Evolutionary conservation across 2,888 invertebrate genomes (phyloP).

Genomic region (Cotesia congregata): DNA sequence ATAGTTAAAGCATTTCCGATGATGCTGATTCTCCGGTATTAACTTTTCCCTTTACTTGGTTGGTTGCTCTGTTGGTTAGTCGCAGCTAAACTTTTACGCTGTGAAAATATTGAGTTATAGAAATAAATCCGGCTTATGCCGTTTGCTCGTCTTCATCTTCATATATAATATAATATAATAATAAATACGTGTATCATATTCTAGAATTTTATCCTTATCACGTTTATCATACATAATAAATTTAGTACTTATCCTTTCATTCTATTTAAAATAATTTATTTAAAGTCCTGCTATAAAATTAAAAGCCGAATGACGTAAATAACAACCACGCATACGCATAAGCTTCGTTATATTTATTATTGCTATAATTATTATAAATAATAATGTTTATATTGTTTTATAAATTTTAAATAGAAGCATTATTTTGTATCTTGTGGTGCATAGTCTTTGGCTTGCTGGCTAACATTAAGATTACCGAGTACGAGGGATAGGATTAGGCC

Average conservation of each 20-base stretch:
- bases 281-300: background rate
- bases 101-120: background rate
- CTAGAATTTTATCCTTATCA: background rate
- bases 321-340: background rate
- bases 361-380: background rate
- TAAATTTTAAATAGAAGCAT: background rate
- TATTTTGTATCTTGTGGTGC: background rate
- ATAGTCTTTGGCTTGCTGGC: constrained; percentile 19
- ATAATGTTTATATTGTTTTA: constrained; percentile 13
- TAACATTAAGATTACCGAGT: constrained; percentile 22
- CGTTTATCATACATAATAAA: background rate
- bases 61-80: background rate
- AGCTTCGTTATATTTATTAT: background rate
- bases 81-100: background rate
- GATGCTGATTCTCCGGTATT: constrained; percentile 41
- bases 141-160: background rate
- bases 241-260: background rate
- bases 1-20: constrained; percentile 61
- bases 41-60: constrained; percentile 40
- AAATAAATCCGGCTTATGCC: background rate
- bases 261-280: background rate
- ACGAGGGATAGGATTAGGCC: constrained; percentile 31
- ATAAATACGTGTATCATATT: too few species aligned
- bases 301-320: background rate
- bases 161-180: background rate